phyloP scores from a whole-genome alignment of 1,140 invertebrate genomes.

The Euwallacea fornicatus region DNA sequence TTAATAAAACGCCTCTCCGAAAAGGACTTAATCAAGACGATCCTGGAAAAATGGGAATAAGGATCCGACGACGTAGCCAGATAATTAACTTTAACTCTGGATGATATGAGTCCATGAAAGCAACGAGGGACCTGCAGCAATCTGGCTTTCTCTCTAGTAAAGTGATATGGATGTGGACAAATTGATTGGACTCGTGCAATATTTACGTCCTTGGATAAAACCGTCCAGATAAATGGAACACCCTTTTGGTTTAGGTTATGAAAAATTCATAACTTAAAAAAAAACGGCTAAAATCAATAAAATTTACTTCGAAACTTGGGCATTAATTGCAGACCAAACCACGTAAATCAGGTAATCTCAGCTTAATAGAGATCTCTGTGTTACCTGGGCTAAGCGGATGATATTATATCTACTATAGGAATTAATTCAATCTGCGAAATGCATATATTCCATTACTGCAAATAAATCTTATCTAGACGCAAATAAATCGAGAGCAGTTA shows the following conservation, averaged over 20 bases:
- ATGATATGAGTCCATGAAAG: constrained; percentile 1
- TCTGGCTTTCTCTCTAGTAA: not conserved
- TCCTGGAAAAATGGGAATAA: not conserved
- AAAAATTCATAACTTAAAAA: too few species aligned
- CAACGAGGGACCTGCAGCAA: constrained; percentile 1
- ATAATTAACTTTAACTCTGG: constrained; percentile 4
- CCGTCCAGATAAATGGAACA: too few species aligned
- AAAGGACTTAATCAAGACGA: constrained; percentile 4
- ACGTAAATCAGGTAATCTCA: constrained; percentile 5
- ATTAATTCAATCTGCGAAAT: not conserved
- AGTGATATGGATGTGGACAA: not conserved
- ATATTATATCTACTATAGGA: not conserved
- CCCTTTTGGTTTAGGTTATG: too few species aligned
- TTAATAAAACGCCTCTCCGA: not conserved
- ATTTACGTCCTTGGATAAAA: too few species aligned
- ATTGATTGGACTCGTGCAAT: not conserved
- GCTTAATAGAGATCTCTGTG: not conserved
- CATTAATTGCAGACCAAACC: not conserved
- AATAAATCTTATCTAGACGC: not conserved
- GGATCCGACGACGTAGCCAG: not conserved
- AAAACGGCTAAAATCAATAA: not conserved
- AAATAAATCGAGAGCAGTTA: not conserved
- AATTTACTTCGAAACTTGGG: not conserved
- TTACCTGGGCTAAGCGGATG: not conserved
- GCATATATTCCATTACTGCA: not conserved